Evolutionary conservation across 2,888 invertebrate species (phyloP).

Genomic region (Synanthedon andrenaeformis): DNA sequence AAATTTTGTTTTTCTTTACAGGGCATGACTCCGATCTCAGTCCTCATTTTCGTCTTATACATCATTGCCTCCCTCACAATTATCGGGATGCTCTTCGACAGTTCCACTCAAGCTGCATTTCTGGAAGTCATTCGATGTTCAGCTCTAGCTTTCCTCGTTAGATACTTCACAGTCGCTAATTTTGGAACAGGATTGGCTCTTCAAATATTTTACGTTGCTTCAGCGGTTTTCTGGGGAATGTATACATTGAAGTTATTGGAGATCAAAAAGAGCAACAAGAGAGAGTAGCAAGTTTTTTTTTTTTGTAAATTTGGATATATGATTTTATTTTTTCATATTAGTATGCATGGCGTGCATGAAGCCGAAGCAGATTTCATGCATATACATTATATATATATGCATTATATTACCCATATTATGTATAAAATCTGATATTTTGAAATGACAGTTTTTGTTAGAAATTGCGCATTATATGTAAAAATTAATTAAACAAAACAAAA

Average conservation of each 20-base stretch:
- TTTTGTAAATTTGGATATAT: too few relatives aligned
- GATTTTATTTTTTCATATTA: too few relatives aligned
- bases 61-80: conserved; percentile 76
- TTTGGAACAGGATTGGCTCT: conserved; percentile 46
- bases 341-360: too few relatives aligned
- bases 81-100: conserved; percentile 80
- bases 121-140: conserved; percentile 76
- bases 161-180: conserved; percentile 42
- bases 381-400: too few relatives aligned
- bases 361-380: too few relatives aligned
- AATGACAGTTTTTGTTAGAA: too few relatives aligned
- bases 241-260: conserved; percentile 70
- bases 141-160: conserved; percentile 64
- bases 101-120: conserved; percentile 70
- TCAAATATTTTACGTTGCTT: conserved; percentile 70
- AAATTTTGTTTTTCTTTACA: conserved; percentile 24
- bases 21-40: conserved; percentile 72
- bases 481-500: too few relatives aligned
- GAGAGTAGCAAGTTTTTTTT: too few relatives aligned
- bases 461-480: too few relatives aligned
- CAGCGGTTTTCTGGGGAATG: conserved; percentile 75
- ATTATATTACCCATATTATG: too few relatives aligned
- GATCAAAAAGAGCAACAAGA: conserved; percentile 49
- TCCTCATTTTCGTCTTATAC: conserved; percentile 71
- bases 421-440: too few relatives aligned